Conservation (phyloP, 1,140 invertebrate species). For the Nylanderia fulva region DNA sequence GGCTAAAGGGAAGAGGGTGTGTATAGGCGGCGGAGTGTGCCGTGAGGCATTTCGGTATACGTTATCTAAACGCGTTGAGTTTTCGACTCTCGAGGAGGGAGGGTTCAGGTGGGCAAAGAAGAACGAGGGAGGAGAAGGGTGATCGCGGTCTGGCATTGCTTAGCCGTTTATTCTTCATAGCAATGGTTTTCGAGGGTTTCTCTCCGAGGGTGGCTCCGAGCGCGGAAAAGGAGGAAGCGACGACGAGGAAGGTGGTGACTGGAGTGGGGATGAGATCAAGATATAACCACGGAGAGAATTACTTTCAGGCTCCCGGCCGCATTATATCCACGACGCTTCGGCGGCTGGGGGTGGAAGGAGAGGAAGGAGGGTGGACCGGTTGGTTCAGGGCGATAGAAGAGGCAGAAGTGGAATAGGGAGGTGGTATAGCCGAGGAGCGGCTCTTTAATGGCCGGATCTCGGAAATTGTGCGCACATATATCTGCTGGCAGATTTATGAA, state of each 20-base stretch:
- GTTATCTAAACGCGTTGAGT: slow-evolving; percentile 75
- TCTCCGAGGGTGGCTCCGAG: slow-evolving; percentile 36
- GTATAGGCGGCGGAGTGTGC: slow-evolving; percentile 59
- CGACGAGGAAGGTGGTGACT: slow-evolving; percentile 30
- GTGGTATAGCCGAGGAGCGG: slow-evolving; percentile 81
- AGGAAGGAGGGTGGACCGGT: slow-evolving; percentile 59
- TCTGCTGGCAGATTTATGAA: slow-evolving; percentile 94
- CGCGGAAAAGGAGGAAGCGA: slow-evolving; percentile 27
- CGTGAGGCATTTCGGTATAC: slow-evolving; percentile 79
- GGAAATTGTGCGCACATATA: slow-evolving; percentile 95
- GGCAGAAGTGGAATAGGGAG: slow-evolving; percentile 58
- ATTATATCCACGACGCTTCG: slow-evolving; percentile 80
- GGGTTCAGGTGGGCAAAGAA: slow-evolving; percentile 48
- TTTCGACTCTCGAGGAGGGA: slow-evolving; percentile 67
- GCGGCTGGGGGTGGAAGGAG: slow-evolving; percentile 60
- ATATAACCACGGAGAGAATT: slow-evolving; percentile 84
- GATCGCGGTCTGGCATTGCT: slow-evolving; percentile 68
- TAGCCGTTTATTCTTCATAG: slow-evolving; percentile 79
- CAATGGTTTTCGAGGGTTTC: slow-evolving; percentile 60
- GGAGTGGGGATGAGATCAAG: slow-evolving; percentile 77
- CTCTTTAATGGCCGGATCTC: slow-evolving; percentile 94
- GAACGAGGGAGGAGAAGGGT: slow-evolving; percentile 53
- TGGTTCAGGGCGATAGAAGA: slow-evolving; percentile 68
- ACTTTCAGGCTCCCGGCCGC: slow-evolving; percentile 78
- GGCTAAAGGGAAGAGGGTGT: slow-evolving; percentile 44